These are phyloP conservation scores for Heliconius erato DNA, from an alignment of 2,888 invertebrate genomes.

Conservation along the genomic window DNA sequence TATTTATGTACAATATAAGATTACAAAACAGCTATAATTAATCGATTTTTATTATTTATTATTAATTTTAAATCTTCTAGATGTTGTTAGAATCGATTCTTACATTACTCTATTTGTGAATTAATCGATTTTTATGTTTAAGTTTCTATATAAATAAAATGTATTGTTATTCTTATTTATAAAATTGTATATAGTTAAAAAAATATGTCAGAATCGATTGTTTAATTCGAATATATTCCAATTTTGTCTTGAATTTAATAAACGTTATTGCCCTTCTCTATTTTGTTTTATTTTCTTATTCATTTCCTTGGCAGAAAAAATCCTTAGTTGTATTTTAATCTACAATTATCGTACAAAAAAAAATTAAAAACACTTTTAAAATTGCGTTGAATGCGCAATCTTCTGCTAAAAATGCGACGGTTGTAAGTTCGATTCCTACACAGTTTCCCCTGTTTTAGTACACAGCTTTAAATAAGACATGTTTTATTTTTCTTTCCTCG, in stretches of 20 bases:
- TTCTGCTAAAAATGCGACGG: too few species aligned
- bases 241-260: constrained; percentile 16
- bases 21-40: neutral
- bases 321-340: too few species aligned
- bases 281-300: neutral
- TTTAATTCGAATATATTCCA: constrained; percentile 21
- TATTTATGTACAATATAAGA: constrained; percentile 16
- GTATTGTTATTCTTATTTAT: neutral
- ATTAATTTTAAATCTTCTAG: neutral
- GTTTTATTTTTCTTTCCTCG: too few species aligned
- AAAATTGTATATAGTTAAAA: neutral
- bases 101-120: neutral
- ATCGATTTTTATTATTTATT: constrained; percentile 21
- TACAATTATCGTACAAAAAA: too few species aligned
- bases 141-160: too few species aligned
- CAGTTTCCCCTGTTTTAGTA: too few species aligned
- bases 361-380: too few species aligned
- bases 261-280: neutral
- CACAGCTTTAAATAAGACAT: too few species aligned
- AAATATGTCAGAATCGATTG: neutral
- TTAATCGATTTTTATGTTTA: neutral
- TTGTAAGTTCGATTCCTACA: too few species aligned
- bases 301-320: too few species aligned
- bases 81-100: constrained; percentile 3
- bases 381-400: too few species aligned